Conservation (phyloP, 2,113 vertebrate species). For the Hypomesus transpacificus region DNA sequence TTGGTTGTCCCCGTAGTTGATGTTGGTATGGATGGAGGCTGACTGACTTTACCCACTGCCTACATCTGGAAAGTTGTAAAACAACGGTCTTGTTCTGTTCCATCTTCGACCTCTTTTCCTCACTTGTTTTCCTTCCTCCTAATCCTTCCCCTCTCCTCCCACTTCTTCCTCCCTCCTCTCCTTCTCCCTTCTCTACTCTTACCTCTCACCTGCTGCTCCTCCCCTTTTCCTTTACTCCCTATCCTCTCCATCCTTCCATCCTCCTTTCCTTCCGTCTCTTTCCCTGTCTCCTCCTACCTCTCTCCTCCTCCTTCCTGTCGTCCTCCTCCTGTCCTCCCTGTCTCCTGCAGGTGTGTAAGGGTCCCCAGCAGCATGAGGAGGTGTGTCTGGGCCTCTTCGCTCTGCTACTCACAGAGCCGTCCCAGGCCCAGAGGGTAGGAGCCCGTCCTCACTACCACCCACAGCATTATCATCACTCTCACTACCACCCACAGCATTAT, state of each 20-base stretch:
- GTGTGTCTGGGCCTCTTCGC: conserved; percentile 90
- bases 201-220: not conserved
- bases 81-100: too few relatives aligned
- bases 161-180: not conserved
- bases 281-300: too few relatives aligned
- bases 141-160: too few relatives aligned
- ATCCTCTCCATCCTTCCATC: not conserved
- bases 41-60: too few relatives aligned
- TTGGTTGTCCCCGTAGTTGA: too few relatives aligned
- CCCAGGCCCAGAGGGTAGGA: conserved; percentile 89
- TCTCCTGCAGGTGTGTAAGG: conserved; percentile 86
- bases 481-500: not conserved
- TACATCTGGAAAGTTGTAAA: too few relatives aligned
- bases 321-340: not conserved
- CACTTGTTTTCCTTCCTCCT: too few relatives aligned
- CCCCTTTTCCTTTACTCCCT: not conserved
- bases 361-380: conserved; percentile 91
- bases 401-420: conserved; percentile 80
- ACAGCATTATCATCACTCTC: not conserved
- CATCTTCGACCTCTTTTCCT: too few relatives aligned
- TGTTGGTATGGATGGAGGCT: too few relatives aligned
- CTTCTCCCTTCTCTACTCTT: too few relatives aligned
- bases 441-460: not conserved
- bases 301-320: not conserved
- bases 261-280: too few relatives aligned